Evolutionary conservation across 2,797 vertebrate genomes (phyloP), one percentile per base, ranked within the genome.

Genomic region (Kryptolebias ocellatus): DNA sequence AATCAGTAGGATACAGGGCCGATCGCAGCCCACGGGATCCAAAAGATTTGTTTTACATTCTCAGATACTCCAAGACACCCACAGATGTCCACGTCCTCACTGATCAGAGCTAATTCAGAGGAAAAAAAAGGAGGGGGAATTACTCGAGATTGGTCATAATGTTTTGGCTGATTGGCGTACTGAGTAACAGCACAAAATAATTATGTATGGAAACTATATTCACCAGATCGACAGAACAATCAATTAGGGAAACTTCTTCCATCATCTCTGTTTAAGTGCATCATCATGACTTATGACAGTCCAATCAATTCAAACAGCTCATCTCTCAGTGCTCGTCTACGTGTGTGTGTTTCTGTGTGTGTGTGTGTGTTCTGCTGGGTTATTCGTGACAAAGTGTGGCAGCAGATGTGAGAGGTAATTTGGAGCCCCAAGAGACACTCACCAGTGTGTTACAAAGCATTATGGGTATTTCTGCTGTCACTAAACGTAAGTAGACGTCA

Each of bases 351-450:
- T 55, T 31, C 17, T 45, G 55, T 60, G 29, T 46, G 54, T 52
- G 52, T 12, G 14, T 45, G 46, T 59, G 59, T 67, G 62, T 60
- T 58, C 58, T 61, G 62, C 63, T 6, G 18, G 59, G 76, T 72
- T 76, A 80, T 84, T 88, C 50, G 44, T 81, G 71, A 77, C 70
- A 83, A 87, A 85, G 75, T 89, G 85, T 78, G 73, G 84, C 77
- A 80, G 86, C 90, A 93, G 90, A 92, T 92, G 91, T 87, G 90
- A 76, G 76, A 79, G 79, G 86, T 88, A 83, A 92, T 92, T 90
- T 90, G 76, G 81, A 88, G 83, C 76, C 87, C 78, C 74, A 74
- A 75, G 89, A 86, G 86, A 86, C 50, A 31, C 67, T 74, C 73
- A 83, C 72, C 78, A 72, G 82, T 81, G 85, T 83, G 89, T 81